Percentiles rank a stretch among this genome's conserved stretches.
Conservation (phyloP, 2,797 vertebrate genomes). For the Cuculus canorus region DNA sequence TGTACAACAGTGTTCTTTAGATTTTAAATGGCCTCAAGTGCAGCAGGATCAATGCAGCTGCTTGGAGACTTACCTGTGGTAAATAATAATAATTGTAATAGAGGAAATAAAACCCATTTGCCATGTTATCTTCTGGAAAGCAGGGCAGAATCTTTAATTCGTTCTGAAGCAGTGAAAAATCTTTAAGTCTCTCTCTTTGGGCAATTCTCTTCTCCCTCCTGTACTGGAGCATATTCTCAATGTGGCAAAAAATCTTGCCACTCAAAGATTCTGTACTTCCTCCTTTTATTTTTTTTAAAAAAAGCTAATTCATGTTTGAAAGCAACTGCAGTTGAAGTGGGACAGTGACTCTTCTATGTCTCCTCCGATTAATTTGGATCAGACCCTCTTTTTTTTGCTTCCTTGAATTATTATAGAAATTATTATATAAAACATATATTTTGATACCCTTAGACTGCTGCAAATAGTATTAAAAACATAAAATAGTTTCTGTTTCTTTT, state of each 20-base stretch:
- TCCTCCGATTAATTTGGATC: background rate
- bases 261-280: background rate
- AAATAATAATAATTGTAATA: conserved; percentile 68
- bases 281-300: background rate
- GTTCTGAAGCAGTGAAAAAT: conserved; percentile 19
- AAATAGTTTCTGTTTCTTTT: background rate
- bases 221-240: background rate
- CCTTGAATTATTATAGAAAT: background rate
- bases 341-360: background rate
- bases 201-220: background rate
- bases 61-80: conserved; percentile 36
- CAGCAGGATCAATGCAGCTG: conserved; percentile 62
- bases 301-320: background rate
- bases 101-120: conserved; percentile 34
- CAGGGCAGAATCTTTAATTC: conserved; percentile 25
- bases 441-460: background rate
- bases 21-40: conserved; percentile 55
- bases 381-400: background rate
- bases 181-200: background rate
- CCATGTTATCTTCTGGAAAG: background rate
- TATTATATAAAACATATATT: background rate
- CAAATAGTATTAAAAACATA: background rate
- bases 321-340: background rate
- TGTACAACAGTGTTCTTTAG: conserved; percentile 52
- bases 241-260: background rate